Conservation (phyloP, 2,888 invertebrate genomes). For the Salticus scenicus region DNA sequence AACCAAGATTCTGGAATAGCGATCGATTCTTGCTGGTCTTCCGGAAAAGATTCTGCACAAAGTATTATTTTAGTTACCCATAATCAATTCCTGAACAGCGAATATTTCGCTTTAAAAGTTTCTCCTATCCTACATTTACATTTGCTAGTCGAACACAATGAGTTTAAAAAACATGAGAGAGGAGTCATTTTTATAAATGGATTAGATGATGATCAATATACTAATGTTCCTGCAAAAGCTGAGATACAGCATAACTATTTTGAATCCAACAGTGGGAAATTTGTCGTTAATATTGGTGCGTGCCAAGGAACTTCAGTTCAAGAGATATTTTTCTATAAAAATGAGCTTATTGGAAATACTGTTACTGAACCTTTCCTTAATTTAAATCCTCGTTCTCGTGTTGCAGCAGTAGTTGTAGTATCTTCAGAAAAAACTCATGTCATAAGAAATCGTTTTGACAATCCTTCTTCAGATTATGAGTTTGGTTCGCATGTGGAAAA, state of each 20-base stretch:
- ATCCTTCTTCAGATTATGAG: slow-evolving; percentile 92
- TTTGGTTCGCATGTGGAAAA: slow-evolving; percentile 96
- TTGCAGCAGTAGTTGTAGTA: slow-evolving; percentile 93
- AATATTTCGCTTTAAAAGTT: slow-evolving; percentile 83
- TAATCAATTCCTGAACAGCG: slow-evolving; percentile 86
- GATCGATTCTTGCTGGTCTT: slow-evolving; percentile 87
- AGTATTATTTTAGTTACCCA: slow-evolving; percentile 77
- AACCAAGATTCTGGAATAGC: slow-evolving; percentile 87
- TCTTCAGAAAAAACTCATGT: slow-evolving; percentile 92
- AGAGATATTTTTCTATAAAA: slow-evolving; percentile 87
- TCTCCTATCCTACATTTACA: slow-evolving; percentile 88
- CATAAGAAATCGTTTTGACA: slow-evolving; percentile 92
- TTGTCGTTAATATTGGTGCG: slow-evolving; percentile 89
- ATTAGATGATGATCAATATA: slow-evolving; percentile 82
- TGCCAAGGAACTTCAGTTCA: slow-evolving; percentile 91
- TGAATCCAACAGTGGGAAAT: slow-evolving; percentile 89
- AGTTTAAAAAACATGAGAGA: slow-evolving; percentile 86
- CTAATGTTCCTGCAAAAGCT: slow-evolving; percentile 84
- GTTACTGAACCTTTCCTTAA: slow-evolving; percentile 89
- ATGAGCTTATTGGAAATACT: slow-evolving; percentile 89
- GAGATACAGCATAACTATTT: slow-evolving; percentile 91
- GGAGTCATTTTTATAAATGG: slow-evolving; percentile 91
- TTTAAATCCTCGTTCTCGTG: slow-evolving; percentile 91
- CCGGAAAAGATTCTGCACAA: slow-evolving; percentile 32
- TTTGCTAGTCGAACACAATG: slow-evolving; percentile 89